A percentile compares a stretch with the other conserved stretches of the same genome.
These are phyloP conservation scores for Dallia pectoralis DNA, from an alignment of 2,797 vertebrate genomes.

Conservation along the genomic window DNA sequence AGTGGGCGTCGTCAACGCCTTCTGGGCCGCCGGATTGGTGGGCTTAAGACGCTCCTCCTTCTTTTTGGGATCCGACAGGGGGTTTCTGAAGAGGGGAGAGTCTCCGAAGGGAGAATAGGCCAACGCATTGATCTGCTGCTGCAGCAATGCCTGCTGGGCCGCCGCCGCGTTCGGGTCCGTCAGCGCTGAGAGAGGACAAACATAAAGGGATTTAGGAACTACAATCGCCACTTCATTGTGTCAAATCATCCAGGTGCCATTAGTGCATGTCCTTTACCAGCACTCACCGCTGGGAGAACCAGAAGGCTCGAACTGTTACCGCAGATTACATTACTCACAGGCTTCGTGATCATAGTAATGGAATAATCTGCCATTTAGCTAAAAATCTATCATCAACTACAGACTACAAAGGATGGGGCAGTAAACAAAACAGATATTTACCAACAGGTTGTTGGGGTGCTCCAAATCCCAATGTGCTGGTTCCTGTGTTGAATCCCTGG, in stretches of 20 bases:
- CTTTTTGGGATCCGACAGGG: conserved; percentile 94
- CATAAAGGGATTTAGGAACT: background rate
- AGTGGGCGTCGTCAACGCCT: conserved; percentile 91
- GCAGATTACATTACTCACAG: too few relatives aligned
- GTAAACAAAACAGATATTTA: conserved; percentile 62
- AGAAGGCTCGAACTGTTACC: too few relatives aligned
- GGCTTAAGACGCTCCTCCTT: conserved; percentile 98
- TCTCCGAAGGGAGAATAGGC: conserved; percentile 93
- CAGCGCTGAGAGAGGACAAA: conserved; percentile 71
- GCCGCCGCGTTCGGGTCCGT: conserved; percentile 85
- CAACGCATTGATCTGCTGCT: conserved; percentile 91
- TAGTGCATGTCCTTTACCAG: background rate
- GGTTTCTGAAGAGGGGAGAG: conserved; percentile 94
- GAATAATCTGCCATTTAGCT: too few relatives aligned
- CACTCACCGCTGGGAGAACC: too few relatives aligned
- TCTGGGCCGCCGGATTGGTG: conserved; percentile 95
- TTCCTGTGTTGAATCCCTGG: conserved; percentile 80
- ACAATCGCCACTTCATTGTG: background rate
- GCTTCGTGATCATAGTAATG: too few relatives aligned
- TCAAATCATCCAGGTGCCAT: too few relatives aligned
- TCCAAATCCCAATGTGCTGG: conserved; percentile 82
- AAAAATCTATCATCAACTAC: background rate
- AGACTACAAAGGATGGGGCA: background rate
- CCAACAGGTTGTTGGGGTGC: conserved; percentile 90
- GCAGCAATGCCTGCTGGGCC: conserved; percentile 86